A percentile compares a stretch with the other conserved stretches of the same genome.
Conservation (phyloP, 1,140 invertebrate genomes). For the Papilio glaucus region DNA sequence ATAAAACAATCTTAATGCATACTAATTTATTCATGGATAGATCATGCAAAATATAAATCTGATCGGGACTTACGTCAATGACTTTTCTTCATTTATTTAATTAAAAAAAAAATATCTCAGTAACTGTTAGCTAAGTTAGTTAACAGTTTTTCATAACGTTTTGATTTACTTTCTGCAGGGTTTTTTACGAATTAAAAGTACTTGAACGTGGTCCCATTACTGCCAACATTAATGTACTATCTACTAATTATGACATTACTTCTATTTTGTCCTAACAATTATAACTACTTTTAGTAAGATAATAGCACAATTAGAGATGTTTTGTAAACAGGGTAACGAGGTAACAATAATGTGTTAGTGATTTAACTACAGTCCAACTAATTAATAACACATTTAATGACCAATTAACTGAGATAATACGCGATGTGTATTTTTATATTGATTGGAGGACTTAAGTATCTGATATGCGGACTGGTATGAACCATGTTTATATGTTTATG, state of each 20-base stretch:
- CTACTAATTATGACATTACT: background rate
- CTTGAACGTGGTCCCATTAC: background rate
- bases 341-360: background rate
- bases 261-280: no score
- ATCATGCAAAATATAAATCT: no score
- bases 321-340: background rate
- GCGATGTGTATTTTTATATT: background rate
- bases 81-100: no score
- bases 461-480: no score
- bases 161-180: no score
- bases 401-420: background rate
- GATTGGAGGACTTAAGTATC: background rate
- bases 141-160: no score
- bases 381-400: background rate
- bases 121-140: no score
- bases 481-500: background rate
- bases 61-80: no score
- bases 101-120: no score
- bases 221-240: background rate
- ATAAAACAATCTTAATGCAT: no score
- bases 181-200: background rate
- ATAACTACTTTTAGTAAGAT: background rate
- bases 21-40: no score
- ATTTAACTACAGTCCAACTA: background rate
- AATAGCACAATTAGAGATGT: background rate